Percentiles rank a stretch among this genome's conserved stretches.
phyloP scores from a whole-genome alignment of 35 echinoderm and acorn worm species.

The Apostichopus parvimensis region DNA sequence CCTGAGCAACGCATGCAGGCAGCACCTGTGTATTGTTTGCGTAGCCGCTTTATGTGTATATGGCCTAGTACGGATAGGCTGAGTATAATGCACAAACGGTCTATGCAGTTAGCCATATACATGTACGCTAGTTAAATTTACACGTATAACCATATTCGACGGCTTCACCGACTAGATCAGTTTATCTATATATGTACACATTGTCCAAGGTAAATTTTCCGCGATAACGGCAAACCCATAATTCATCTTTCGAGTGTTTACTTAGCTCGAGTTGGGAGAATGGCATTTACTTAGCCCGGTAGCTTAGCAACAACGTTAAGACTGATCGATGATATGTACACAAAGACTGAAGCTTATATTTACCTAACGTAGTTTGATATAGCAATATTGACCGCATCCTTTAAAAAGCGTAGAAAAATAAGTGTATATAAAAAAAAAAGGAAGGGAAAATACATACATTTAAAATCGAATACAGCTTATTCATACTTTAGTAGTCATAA shows the following conservation, averaged over 20 bases:
- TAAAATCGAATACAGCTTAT: too few species aligned
- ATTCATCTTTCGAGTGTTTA: conserved; percentile 42
- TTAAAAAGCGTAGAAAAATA: not conserved
- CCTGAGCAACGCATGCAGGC: too few species aligned
- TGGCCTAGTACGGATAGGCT: too few species aligned
- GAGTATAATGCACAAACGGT: too few species aligned
- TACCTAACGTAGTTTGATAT: not conserved
- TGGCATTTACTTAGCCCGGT: not conserved
- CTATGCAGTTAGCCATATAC: too few species aligned
- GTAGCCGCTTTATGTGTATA: too few species aligned
- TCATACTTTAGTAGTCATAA: too few species aligned
- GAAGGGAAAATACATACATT: not conserved
- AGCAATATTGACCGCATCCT: conserved; percentile 36
- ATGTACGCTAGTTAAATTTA: too few species aligned
- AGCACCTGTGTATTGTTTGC: too few species aligned
- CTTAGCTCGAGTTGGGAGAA: not conserved
- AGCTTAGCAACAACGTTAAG: conserved; percentile 10
- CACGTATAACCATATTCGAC: too few species aligned
- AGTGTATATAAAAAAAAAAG: not conserved
- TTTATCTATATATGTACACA: not conserved
- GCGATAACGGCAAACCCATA: not conserved
- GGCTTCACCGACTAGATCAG: too few species aligned
- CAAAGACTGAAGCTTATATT: conserved; percentile 1
- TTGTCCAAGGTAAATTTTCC: not conserved
- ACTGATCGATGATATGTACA: conserved; percentile 27